Evolutionary conservation across 35 echinoderm and acorn worm genomes (phyloP), one percentile per base, ranked within the genome.

Genomic region (Ophioderma brevispina): DNA sequence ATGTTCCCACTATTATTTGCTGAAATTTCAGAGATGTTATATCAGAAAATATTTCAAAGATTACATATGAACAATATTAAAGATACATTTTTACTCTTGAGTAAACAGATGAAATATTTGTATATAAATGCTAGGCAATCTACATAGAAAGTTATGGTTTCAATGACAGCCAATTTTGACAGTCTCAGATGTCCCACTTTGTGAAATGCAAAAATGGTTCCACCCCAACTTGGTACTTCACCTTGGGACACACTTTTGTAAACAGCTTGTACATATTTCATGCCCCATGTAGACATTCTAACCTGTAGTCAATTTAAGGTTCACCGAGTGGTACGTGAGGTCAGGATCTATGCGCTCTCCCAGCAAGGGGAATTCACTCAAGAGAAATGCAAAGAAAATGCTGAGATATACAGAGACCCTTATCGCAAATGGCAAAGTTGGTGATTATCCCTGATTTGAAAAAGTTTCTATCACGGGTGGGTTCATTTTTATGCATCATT

Each of bases 261-360:
- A 81, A 81, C 79, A 81, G 79, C 23, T 81, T 42, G 36, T 25
- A 33, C 79, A 42, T 81, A 81, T 81, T 81, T 81, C 17, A 31
- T 81, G 40, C 79, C 79, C 79, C 79, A 42, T 81, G 79, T 39
- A 81, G 79, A 42, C 79, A 38, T 33, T 81, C 79, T 42, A 81
- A 81, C 79, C 79, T 81, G 79, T 38, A 81, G 79, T 81, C 79
- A 81, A 81, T 81, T 81, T 38, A 81, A 81, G 39, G 79, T 33
- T 81, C 79, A 81, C n/a, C 36, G 36, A 42, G 79, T 81, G 34
- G 25, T 42, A 21, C 40, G 79, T 42, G 21, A 81, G 79, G 79
- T 38, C 40, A 38, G 39, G 36, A 81, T 42, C 79, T 38, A 25
- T 42, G 40, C 79, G 79, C 40, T 40, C 30, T 39, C 79, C 36